These are phyloP conservation scores for Agriotes lineatus DNA, from an alignment of 2,888 invertebrate genomes.

Conservation along the genomic window DNA sequence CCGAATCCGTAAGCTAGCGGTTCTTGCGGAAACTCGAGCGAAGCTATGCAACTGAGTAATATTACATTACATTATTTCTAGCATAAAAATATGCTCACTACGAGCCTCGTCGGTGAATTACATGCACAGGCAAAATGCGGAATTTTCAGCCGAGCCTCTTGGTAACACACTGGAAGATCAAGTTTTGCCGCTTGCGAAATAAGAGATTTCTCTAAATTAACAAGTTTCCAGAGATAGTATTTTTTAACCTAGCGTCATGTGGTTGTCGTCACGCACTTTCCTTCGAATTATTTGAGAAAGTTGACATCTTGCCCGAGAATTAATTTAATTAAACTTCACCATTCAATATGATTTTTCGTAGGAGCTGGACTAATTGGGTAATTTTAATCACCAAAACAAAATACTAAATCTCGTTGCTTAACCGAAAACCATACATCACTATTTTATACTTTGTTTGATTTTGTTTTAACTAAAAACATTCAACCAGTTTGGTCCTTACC, in stretches of 20 bases:
- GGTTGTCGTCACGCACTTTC: constrained; percentile 10
- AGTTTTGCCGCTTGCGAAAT: background rate
- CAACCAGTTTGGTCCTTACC: too few species aligned
- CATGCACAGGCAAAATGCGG: background rate
- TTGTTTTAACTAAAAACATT: too few species aligned
- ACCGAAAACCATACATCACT: too few species aligned
- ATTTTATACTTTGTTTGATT: too few species aligned
- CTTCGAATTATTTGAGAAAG: constrained; percentile 17
- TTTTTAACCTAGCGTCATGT: constrained; percentile 3
- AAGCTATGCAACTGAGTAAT: background rate
- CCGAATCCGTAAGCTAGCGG: background rate
- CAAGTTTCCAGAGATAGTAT: background rate
- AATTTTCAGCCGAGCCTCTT: too few species aligned
- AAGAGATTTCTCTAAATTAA: background rate
- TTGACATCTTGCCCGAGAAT: background rate
- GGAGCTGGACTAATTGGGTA: too few species aligned
- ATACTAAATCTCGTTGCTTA: too few species aligned
- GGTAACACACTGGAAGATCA: too few species aligned
- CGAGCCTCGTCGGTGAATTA: background rate
- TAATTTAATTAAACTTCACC: background rate
- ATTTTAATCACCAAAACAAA: too few species aligned
- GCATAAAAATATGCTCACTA: background rate
- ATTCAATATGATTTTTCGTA: background rate
- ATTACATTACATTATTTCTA: background rate
- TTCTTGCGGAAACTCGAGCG: background rate